A percentile compares a stretch with the other conserved stretches of the same genome.
These are phyloP conservation scores for Onychorhynchus coronatus DNA, from an alignment of 2,113 vertebrate species.

Conservation along the genomic window DNA sequence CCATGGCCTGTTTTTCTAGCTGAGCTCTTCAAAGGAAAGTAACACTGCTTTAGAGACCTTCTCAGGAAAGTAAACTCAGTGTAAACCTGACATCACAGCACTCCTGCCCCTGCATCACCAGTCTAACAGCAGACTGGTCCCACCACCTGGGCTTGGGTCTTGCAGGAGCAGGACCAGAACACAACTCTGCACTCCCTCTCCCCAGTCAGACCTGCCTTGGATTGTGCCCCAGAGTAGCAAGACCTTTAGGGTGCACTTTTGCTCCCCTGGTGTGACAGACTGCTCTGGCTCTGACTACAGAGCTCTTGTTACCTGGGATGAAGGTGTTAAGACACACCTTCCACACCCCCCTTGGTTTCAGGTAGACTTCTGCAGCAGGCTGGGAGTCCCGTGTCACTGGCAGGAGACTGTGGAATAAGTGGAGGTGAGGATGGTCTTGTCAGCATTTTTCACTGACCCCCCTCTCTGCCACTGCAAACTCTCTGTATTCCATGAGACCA, in stretches of 20 bases:
- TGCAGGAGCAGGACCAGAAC: background rate
- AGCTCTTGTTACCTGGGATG: background rate
- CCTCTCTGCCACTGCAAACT: background rate
- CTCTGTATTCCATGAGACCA: background rate
- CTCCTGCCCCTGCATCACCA: background rate
- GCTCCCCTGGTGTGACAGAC: background rate
- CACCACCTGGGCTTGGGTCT: background rate
- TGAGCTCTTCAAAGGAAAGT: background rate
- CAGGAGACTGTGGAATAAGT: background rate
- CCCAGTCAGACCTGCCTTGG: background rate
- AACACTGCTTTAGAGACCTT: background rate
- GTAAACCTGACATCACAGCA: background rate
- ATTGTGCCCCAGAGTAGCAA: background rate
- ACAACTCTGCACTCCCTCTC: background rate
- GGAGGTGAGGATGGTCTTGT: background rate
- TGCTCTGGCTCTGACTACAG: fast-evolving
- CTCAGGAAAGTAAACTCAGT: background rate
- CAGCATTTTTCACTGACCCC: background rate
- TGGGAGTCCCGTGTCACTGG: fast-evolving
- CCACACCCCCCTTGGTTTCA: fast-evolving
- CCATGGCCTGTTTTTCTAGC: background rate
- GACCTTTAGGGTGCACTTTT: background rate
- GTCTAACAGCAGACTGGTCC: background rate
- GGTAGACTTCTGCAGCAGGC: background rate
- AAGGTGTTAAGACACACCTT: background rate